These are phyloP conservation scores for Cyprinodon variegatus DNA, from an alignment of 2,113 vertebrate species.

Conservation along the genomic window DNA sequence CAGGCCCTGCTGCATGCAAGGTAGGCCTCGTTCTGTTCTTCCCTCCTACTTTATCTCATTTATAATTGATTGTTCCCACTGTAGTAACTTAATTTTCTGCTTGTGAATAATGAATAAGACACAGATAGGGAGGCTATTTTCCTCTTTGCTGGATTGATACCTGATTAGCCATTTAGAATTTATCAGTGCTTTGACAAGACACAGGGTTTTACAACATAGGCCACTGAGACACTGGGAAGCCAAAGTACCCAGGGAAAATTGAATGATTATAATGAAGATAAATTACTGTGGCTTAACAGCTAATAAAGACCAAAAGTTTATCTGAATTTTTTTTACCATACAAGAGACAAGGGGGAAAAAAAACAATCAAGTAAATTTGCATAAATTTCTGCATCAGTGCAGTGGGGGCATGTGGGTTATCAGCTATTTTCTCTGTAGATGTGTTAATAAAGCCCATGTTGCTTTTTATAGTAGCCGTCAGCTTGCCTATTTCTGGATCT, in stretches of 20 bases:
- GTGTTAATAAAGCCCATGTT: not conserved
- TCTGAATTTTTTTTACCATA: not conserved
- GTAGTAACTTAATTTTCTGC: constrained; percentile 80
- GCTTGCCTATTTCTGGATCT: not conserved
- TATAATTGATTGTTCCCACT: constrained; percentile 82
- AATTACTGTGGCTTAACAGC: not conserved
- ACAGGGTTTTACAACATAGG: constrained; percentile 38
- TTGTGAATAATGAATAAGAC: constrained; percentile 82
- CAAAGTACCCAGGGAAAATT: not conserved
- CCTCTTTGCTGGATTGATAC: constrained; percentile 74
- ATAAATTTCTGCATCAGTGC: not conserved
- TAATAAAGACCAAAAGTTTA: not conserved
- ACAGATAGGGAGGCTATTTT: constrained; percentile 70
- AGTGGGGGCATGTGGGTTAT: not conserved
- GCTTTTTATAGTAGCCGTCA: not conserved
- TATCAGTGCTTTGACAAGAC: constrained; percentile 51
- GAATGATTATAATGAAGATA: not conserved
- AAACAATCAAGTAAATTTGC: not conserved
- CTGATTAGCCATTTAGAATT: constrained; percentile 68
- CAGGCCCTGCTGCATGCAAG: constrained; percentile 55
- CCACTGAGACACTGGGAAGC: constrained; percentile 25
- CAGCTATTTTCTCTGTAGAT: not conserved
- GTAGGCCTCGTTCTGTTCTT: constrained; percentile 46
- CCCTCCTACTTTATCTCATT: constrained; percentile 74
- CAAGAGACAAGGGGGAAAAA: not conserved